A percentile compares a stretch with the other conserved stretches of the same genome.
Evolutionary conservation across 2,797 vertebrate species (phyloP).

Genomic region (Arvicola amphibius): DNA sequence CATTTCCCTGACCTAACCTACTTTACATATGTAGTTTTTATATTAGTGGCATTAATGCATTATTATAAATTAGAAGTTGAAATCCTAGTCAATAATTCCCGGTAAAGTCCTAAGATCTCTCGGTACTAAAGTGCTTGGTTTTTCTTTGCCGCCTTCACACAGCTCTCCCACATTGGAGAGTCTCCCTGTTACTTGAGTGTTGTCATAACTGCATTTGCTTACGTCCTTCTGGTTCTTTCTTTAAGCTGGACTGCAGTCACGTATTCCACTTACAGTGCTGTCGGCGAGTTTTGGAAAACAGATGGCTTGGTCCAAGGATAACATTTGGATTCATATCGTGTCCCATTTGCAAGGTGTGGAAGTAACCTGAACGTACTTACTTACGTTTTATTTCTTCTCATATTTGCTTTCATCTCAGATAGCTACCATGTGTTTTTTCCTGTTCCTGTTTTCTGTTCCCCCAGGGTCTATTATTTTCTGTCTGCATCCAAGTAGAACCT

Average conservation of each 20-base stretch:
- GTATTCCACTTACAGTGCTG: slow-evolving; percentile 99
- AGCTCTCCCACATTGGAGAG: not conserved
- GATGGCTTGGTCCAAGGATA: slow-evolving; percentile 98
- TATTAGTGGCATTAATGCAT: not conserved
- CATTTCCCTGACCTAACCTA: slow-evolving; percentile 11
- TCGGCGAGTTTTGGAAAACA: slow-evolving; percentile 96
- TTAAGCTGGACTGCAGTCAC: slow-evolving; percentile 98
- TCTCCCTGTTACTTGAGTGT: not conserved
- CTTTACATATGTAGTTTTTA: slow-evolving; percentile 11
- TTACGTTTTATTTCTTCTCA: not conserved
- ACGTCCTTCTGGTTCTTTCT: slow-evolving; percentile 56
- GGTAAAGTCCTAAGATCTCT: slow-evolving; percentile 21
- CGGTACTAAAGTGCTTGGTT: not conserved
- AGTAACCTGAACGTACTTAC: slow-evolving; percentile 23
- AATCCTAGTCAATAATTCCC: slow-evolving; percentile 10
- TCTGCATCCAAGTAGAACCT: not conserved
- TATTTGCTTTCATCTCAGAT: not conserved
- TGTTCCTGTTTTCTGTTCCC: not conserved
- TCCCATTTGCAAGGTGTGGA: slow-evolving; percentile 98
- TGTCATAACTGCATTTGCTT: slow-evolving; percentile 20
- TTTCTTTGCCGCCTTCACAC: not conserved
- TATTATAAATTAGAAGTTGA: not conserved
- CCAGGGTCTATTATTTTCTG: not conserved
- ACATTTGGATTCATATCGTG: slow-evolving; percentile 99
- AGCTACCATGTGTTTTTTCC: not conserved